phyloP scores from a whole-genome alignment of 2,113 vertebrate genomes.

The Bambusicola thoracicus region DNA sequence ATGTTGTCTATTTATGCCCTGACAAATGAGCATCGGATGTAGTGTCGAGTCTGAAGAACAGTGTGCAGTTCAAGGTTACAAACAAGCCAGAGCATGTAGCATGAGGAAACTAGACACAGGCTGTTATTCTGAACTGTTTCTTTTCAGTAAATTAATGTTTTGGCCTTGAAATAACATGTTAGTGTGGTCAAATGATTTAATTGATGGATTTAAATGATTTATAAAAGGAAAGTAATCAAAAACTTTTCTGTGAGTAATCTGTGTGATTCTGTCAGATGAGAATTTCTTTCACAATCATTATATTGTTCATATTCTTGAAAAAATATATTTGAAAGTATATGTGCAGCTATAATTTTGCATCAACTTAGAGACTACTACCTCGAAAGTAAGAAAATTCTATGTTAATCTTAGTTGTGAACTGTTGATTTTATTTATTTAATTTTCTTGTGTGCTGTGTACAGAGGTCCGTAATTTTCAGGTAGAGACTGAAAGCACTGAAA shows the following conservation, averaged over 20 bases:
- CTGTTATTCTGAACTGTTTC: neutral
- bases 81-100: slow-evolving; percentile 26
- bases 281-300: neutral
- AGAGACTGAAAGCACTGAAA: neutral
- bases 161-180: slow-evolving; percentile 13
- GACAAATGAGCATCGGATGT: slow-evolving; percentile 80
- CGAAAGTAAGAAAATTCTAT: neutral
- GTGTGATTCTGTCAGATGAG: neutral
- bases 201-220: neutral
- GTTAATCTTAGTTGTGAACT: neutral
- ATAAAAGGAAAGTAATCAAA: neutral
- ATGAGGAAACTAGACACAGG: slow-evolving; percentile 29
- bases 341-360: neutral
- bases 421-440: neutral
- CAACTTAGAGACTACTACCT: neutral
- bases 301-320: neutral
- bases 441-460: neutral
- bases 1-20: slow-evolving; percentile 77
- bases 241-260: neutral
- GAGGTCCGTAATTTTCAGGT: neutral
- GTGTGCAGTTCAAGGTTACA: slow-evolving; percentile 77
- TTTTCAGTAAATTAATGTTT: slow-evolving; percentile 17
- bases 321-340: rapidly evolving
- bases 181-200: neutral
- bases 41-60: slow-evolving; percentile 71